Percentiles rank a stretch among this genome's conserved stretches.
Evolutionary conservation across 2,888 invertebrate genomes (phyloP).

Genomic region (Myopa testacea): DNA sequence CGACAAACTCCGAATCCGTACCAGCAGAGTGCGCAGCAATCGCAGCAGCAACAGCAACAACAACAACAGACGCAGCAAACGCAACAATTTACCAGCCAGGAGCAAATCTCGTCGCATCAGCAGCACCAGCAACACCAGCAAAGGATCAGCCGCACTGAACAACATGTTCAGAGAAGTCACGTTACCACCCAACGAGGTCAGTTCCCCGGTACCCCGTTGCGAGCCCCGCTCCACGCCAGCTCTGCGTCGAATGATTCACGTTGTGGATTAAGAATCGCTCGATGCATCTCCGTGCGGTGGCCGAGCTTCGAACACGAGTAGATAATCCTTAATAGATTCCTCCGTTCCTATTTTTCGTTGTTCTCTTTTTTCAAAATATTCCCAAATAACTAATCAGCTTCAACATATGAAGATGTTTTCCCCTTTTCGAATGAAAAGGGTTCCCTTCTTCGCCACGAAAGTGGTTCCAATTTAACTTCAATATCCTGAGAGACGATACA

Average conservation of each 20-base stretch:
- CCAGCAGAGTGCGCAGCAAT: conserved; percentile 69
- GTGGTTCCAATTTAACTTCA: no score
- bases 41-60: conserved; percentile 71
- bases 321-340: background rate
- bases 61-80: conserved; percentile 69
- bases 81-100: conserved; percentile 59
- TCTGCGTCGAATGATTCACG: conserved; percentile 55
- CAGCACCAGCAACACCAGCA: conserved; percentile 71
- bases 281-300: conserved; percentile 44
- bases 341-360: no score
- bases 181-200: conserved; percentile 81
- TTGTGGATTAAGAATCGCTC: conserved; percentile 58
- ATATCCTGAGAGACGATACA: no score
- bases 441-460: no score
- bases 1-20: conserved; percentile 74
- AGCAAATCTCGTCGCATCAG: conserved; percentile 68
- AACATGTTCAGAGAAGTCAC: conserved; percentile 79
- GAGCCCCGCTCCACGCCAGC: conserved; percentile 17
- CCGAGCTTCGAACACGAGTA: background rate
- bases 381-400: no score
- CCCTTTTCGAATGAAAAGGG: no score
- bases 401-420: no score
- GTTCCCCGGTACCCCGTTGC: conserved; percentile 55
- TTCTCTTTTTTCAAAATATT: no score
- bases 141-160: conserved; percentile 78